Evolutionary conservation across 2,113 vertebrate genomes (phyloP).

Genomic region (Mungos mungo): DNA sequence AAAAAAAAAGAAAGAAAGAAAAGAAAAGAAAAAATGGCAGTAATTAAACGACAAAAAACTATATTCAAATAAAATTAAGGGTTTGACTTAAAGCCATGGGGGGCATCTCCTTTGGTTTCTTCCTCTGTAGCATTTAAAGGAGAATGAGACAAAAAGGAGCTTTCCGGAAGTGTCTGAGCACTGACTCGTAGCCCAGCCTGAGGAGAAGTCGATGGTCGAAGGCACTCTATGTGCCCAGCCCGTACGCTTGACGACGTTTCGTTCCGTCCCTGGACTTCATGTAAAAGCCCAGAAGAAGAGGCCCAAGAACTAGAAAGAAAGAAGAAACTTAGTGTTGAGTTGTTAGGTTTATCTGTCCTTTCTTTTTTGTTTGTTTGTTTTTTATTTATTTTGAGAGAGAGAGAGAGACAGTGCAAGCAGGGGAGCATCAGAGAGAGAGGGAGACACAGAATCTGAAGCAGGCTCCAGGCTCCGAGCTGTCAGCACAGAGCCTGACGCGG

Average conservation of each 20-base stretch:
- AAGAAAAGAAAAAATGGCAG: slow-evolving; percentile 75
- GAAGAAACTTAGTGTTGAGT: neutral
- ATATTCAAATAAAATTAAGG: slow-evolving; percentile 84
- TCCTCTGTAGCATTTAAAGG: slow-evolving; percentile 73
- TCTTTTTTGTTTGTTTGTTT: too few species aligned
- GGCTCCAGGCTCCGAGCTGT: too few species aligned
- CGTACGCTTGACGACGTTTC: neutral
- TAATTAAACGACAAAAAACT: slow-evolving; percentile 84
- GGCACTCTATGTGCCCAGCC: accelerated
- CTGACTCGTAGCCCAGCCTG: neutral
- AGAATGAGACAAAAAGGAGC: slow-evolving; percentile 67
- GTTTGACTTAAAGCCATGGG: slow-evolving; percentile 83
- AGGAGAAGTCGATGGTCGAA: neutral
- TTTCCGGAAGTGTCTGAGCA: slow-evolving; percentile 51
- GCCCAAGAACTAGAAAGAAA: neutral
- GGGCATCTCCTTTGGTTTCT: slow-evolving; percentile 75
- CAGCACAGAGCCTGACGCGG: too few species aligned
- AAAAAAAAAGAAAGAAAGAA: slow-evolving; percentile 59
- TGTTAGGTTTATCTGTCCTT: neutral
- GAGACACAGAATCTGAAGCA: too few species aligned
- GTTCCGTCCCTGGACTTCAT: neutral
- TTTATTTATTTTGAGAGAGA: too few species aligned
- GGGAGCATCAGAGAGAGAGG: too few species aligned
- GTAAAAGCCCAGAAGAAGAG: neutral
- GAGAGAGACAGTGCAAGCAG: too few species aligned